A percentile compares a stretch with the other conserved stretches of the same genome.
Evolutionary conservation across 2,888 invertebrate species (phyloP).

Genomic region (Caenorhabditis sinica): DNA sequence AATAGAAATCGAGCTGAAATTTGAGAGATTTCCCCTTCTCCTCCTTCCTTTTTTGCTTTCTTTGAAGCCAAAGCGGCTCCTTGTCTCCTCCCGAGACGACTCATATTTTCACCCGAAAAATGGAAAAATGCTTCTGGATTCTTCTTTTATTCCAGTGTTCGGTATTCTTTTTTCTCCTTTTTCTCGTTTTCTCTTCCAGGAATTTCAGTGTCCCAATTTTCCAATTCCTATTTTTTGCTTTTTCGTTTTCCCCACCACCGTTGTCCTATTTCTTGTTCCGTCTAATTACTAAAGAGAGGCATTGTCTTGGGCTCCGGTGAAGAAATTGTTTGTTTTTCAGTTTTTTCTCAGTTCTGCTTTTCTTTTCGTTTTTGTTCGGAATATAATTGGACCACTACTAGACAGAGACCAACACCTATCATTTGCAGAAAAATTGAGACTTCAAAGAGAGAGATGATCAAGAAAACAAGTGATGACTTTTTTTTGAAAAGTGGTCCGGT

Average conservation of each 20-base stretch:
- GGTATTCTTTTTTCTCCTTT: not conserved
- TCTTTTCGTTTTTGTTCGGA: constrained; percentile 4
- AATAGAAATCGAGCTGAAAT: constrained; percentile 63
- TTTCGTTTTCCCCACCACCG: not conserved
- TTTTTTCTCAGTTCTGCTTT: constrained; percentile 4
- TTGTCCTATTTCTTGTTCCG: not conserved
- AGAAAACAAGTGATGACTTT: not conserved
- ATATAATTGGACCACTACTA: constrained; percentile 31
- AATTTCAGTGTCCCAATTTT: constrained; percentile 28
- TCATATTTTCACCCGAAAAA: constrained; percentile 43
- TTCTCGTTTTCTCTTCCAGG: constrained; percentile 25
- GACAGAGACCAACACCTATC: constrained; percentile 10
- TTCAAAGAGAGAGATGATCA: not conserved
- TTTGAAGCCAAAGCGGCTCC: constrained; percentile 1
- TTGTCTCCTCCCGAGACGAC: not conserved
- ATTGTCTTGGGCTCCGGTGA: constrained; percentile 19
- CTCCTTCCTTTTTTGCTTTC: constrained; percentile 4
- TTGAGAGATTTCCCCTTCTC: constrained; percentile 45
- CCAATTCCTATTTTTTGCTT: constrained; percentile 27
- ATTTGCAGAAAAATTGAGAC: constrained; percentile 18
- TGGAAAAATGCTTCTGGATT: not conserved
- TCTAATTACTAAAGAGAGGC: constrained; percentile 29
- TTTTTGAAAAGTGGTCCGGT: not conserved
- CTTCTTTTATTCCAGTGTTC: not conserved
- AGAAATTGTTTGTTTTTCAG: constrained; percentile 28